Evolutionary conservation across 2,113 vertebrate species (phyloP).

Genomic region (Opisthocomus hoazin): DNA sequence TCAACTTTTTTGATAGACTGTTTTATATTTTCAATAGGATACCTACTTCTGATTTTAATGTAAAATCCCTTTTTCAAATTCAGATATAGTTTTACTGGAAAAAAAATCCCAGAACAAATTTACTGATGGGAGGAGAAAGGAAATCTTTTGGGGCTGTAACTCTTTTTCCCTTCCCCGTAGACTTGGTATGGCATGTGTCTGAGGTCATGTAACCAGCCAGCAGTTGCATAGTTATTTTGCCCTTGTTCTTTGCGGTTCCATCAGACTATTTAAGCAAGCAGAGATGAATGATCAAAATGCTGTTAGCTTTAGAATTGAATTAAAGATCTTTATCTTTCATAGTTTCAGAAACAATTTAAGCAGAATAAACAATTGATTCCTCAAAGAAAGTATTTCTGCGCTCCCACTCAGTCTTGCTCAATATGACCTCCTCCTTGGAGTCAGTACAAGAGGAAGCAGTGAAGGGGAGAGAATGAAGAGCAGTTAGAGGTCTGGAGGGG

Average conservation of each 20-base stretch:
- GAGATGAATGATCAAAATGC: neutral
- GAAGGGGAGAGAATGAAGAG: neutral
- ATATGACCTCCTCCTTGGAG: neutral
- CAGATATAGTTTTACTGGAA: neutral
- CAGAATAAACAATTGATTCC: neutral
- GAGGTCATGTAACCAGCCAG: neutral
- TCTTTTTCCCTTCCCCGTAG: neutral
- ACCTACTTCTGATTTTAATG: neutral
- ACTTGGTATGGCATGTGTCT: accelerated
- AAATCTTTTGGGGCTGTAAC: neutral
- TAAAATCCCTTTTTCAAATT: neutral
- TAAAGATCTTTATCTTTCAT: neutral
- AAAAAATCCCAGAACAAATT: neutral
- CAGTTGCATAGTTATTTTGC: neutral
- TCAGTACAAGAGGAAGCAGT: neutral
- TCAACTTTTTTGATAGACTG: neutral
- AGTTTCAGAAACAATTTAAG: neutral
- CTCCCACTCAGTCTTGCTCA: neutral
- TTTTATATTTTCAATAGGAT: neutral
- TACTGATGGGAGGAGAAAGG: neutral
- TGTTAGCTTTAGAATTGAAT: neutral
- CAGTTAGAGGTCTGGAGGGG: neutral
- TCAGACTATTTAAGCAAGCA: neutral
- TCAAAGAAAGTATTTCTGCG: neutral
- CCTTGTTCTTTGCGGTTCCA: neutral